Evolutionary conservation across 2,797 vertebrate species (phyloP).

Genomic region (Epinephelus malabaricus): DNA sequence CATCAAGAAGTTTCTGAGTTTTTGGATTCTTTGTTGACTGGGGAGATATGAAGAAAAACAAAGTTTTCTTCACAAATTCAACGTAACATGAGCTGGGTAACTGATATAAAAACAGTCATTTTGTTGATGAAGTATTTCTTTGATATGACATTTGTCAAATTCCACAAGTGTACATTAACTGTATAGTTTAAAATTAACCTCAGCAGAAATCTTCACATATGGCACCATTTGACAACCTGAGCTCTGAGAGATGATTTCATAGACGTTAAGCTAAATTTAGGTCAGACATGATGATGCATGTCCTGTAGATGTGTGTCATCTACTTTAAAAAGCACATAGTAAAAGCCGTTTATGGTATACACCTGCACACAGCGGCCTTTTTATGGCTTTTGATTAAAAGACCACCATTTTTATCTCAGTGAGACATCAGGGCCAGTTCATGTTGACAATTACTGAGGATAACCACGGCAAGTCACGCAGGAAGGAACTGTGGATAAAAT

Average conservation of each 20-base stretch:
- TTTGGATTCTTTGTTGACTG: too few species aligned
- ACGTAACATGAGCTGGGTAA: too few species aligned
- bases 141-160: neutral
- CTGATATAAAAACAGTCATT: too few species aligned
- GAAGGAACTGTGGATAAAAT: neutral
- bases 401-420: constrained; percentile 19
- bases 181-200: neutral
- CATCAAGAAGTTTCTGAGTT: too few species aligned
- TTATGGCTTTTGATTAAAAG: constrained; percentile 31
- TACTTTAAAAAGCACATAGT: constrained; percentile 46
- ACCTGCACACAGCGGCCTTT: constrained; percentile 47
- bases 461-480: constrained; percentile 6
- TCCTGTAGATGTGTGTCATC: constrained; percentile 38
- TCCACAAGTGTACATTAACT: neutral
- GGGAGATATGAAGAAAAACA: too few species aligned
- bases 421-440: constrained; percentile 15
- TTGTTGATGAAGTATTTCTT: too few species aligned
- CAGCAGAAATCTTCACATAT: neutral
- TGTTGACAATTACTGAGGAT: constrained; percentile 16
- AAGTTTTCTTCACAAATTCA: too few species aligned
- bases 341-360: constrained; percentile 54
- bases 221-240: neutral
- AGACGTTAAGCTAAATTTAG: constrained; percentile 40
- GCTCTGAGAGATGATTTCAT: constrained; percentile 43
- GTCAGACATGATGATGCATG: constrained; percentile 45